Percentiles rank a stretch among this genome's conserved stretches.
These are phyloP conservation scores for Elaphurus davidianus DNA, from an alignment of 2,113 vertebrate genomes.

Conservation along the genomic window DNA sequence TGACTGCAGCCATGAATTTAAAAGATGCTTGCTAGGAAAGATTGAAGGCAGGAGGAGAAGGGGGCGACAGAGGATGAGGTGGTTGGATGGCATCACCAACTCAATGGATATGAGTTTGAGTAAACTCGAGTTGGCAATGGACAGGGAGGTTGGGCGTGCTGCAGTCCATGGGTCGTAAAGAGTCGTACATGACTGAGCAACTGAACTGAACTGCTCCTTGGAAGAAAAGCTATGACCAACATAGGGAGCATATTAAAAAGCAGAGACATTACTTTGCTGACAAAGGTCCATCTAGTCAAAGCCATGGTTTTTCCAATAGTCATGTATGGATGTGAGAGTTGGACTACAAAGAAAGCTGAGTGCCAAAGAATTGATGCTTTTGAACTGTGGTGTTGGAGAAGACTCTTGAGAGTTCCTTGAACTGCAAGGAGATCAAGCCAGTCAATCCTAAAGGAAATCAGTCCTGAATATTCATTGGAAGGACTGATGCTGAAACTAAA, in stretches of 20 bases:
- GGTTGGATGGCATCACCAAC: neutral
- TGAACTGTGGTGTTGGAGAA: neutral
- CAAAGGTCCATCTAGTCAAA: neutral
- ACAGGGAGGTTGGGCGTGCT: neutral
- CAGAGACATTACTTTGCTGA: neutral
- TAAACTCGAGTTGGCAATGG: neutral
- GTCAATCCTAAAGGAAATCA: neutral
- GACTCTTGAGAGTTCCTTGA: neutral
- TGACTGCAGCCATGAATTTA: neutral
- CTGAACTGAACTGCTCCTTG: neutral
- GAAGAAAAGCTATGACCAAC: neutral
- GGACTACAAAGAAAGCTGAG: neutral
- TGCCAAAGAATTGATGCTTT: fast-evolving
- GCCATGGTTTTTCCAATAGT: neutral
- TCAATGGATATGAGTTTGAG: neutral
- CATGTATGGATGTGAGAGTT: neutral
- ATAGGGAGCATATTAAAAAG: neutral
- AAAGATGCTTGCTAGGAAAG: neutral
- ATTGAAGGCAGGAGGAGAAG: neutral
- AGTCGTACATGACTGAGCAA: fast-evolving
- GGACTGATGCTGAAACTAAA: neutral
- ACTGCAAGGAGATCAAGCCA: neutral
- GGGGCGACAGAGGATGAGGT: neutral
- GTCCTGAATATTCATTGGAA: neutral
- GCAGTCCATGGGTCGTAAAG: neutral